Base-by-base conservation (phyloP, 2,113 vertebrate species). In the Nothocercus nigrocapillus region DNA sequence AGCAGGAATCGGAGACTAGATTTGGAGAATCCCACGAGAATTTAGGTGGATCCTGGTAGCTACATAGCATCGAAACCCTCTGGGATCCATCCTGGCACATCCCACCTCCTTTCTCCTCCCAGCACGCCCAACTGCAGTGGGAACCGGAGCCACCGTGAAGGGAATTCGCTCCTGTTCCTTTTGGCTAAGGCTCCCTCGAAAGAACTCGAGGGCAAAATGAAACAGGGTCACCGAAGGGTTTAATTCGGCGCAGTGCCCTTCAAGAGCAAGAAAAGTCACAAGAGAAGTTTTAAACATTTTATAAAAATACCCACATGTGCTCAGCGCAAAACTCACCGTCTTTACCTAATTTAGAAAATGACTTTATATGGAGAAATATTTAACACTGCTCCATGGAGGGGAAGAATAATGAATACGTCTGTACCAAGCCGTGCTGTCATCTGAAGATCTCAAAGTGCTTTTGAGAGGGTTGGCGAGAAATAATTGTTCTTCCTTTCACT, bases 281-380 rank as follows among this genome's bases (percentile, higher is more conserved):
- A 44, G 3, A 93, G 93, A 94, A 94, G 93, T 97, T 96, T 97
- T 89, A 96, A 97, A 95, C 86, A 90, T 96, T 92, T 96, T 96
- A 95, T 92, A 97, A 97, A 96, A 97, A 97, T 97, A 97, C 38
- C 96, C 83, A 94, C 94, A 90, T 96, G 90, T 96, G 95, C 96
- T 94, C 90, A 90, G 92, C 1, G 22, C 94, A 92, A 97, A 96
- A 96, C 92, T 95, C 95, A 96, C 94, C 88, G 59, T 95, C 96
- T 96, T 96, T 92, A 96, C 95, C 94, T 96, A 97, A 96, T 96
- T 95, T 96, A 97, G 95, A 90, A 96, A 97, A 96, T 96, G 54
- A 96, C 93, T 97, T 96, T 95, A 92, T 96, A 93, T 89, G 94
- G 95, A 82, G 93, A 93, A 96, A 93, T 88, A 93, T 97, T 97